These are phyloP conservation scores for Drosophila meridionalis DNA, from an alignment of 2,888 invertebrate genomes.

Conservation along the genomic window DNA sequence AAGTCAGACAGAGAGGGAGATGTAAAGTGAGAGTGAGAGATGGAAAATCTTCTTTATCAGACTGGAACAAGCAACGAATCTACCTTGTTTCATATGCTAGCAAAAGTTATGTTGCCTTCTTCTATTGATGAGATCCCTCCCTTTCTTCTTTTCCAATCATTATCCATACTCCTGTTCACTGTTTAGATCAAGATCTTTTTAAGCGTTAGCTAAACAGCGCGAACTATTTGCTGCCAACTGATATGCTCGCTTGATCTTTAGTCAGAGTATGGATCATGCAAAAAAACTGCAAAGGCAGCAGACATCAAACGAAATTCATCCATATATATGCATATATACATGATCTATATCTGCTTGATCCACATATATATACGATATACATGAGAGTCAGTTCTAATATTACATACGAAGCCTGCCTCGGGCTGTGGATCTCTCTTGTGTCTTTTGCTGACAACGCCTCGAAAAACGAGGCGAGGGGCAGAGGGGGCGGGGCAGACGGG, in stretches of 20 bases:
- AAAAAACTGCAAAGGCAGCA: constrained; percentile 28
- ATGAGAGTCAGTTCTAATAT: constrained; percentile 3
- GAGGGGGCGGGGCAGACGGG: background rate
- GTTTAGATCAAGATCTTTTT: no score
- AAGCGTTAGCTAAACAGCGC: no score
- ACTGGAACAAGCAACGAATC: no score
- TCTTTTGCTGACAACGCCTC: constrained; percentile 47
- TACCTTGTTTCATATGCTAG: no score
- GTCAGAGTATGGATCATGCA: background rate
- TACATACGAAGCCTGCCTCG: constrained; percentile 3
- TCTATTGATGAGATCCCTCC: no score
- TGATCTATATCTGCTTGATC: background rate
- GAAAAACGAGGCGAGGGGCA: constrained; percentile 29
- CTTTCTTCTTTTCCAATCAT: no score
- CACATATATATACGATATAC: background rate
- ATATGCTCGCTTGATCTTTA: background rate
- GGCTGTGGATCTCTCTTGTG: constrained; percentile 16
- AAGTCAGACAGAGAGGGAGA: background rate
- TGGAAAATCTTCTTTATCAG: no score
- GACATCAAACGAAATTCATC: background rate
- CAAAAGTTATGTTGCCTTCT: no score
- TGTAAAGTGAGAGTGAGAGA: background rate
- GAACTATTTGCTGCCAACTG: background rate
- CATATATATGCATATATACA: background rate
- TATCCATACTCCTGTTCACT: background rate